Evolutionary conservation across 2,888 invertebrate species (phyloP).

Genomic region (Hypena proboscidalis): DNA sequence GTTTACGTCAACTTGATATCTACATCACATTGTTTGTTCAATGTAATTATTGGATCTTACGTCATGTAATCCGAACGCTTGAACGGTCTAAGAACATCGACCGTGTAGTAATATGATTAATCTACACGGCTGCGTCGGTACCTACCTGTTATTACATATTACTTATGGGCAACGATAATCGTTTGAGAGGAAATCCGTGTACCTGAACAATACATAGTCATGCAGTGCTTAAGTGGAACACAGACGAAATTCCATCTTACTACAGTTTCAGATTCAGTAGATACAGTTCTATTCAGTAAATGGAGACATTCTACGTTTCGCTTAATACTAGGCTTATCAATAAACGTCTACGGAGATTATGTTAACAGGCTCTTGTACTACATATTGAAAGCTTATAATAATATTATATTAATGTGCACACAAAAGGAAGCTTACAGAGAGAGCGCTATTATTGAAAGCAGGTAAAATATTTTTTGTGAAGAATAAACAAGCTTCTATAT

Average conservation of each 20-base stretch:
- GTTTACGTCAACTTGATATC: background rate
- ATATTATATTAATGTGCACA: background rate
- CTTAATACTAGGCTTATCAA: conserved; percentile 3
- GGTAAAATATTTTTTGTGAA: too few relatives aligned
- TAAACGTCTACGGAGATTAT: conserved; percentile 1
- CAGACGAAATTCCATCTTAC: conserved; percentile 33
- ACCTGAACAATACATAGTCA: conserved; percentile 21
- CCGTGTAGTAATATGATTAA: conserved; percentile 21
- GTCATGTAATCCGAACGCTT: conserved; percentile 25
- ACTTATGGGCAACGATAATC: conserved; percentile 28
- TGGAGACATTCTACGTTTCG: conserved; percentile 14
- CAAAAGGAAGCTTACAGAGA: too few relatives aligned
- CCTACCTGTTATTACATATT: conserved; percentile 14
- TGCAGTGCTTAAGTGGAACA: conserved; percentile 31
- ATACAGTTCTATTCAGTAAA: conserved; percentile 39
- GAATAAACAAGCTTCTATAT: too few relatives aligned
- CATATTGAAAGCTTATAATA: background rate
- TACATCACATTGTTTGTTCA: conserved; percentile 21
- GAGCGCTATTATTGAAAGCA: too few relatives aligned
- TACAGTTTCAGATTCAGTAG: conserved; percentile 27
- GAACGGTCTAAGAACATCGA: conserved; percentile 12
- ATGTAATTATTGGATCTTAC: conserved; percentile 26
- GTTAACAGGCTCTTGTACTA: background rate
- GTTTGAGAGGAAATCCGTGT: conserved; percentile 35
- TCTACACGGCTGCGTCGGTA: conserved; percentile 14